phyloP scores from a whole-genome alignment of 35 echinoderm and acorn worm species.

The Hemicentrotus pulcherrimus region DNA sequence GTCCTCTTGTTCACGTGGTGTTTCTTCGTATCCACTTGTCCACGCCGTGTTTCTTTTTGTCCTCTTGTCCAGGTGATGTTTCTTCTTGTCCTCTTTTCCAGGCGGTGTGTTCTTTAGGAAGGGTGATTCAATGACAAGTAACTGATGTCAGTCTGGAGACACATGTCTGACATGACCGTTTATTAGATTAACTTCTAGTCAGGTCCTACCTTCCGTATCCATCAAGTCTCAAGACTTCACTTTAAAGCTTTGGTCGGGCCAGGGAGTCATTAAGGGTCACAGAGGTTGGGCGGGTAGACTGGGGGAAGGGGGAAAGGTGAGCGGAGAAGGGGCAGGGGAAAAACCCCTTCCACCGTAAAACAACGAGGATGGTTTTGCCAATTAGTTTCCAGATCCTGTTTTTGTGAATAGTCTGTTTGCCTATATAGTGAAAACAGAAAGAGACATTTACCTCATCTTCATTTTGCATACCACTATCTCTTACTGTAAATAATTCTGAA shows the following conservation, averaged over 20 bases:
- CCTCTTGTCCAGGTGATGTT: not conserved
- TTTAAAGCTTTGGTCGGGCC: not conserved
- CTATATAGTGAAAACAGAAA: not conserved
- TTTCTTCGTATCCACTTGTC: no score
- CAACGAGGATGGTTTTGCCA: not conserved
- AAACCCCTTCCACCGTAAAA: not conserved
- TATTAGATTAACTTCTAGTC: not conserved
- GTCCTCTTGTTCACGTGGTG: no score
- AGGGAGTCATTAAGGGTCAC: not conserved
- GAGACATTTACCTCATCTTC: not conserved
- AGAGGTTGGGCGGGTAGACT: constrained; percentile 14
- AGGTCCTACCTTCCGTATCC: not conserved
- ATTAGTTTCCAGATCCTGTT: not conserved
- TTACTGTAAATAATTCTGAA: not conserved
- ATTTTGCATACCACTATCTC: not conserved
- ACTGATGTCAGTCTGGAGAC: not conserved
- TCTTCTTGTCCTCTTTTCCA: not conserved
- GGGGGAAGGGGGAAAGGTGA: not conserved
- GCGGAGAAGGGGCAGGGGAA: not conserved
- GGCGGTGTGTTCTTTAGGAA: not conserved
- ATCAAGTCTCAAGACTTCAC: not conserved
- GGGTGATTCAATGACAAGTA: constrained; percentile 10
- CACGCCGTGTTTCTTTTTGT: no score
- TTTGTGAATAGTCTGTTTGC: not conserved
- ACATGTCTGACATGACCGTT: not conserved